Conservation (phyloP, 2,113 vertebrate species). For the Ammodramus savannarum region DNA sequence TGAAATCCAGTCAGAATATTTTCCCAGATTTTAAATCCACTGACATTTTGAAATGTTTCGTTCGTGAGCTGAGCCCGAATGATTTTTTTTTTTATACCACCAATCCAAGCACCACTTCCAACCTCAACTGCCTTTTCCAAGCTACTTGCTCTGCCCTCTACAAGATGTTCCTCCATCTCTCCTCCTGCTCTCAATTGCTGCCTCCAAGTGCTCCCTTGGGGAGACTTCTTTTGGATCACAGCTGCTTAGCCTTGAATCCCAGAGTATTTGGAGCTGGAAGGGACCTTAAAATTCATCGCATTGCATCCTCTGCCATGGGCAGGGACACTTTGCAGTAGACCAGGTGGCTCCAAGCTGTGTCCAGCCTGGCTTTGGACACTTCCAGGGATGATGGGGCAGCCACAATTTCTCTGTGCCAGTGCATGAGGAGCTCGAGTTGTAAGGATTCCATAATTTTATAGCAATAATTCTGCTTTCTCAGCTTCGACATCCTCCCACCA, state of each 20-base stretch:
- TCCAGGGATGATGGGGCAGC: not conserved
- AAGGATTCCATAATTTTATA: not conserved
- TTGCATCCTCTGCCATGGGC: not conserved
- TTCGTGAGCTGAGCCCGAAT: not conserved
- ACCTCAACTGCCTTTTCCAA: not conserved
- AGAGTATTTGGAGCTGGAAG: not conserved
- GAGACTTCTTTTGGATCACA: rapidly evolving
- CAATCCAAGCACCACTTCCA: not conserved
- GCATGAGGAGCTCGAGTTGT: rapidly evolving
- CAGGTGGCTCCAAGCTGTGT: rapidly evolving
- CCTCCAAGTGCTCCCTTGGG: not conserved
- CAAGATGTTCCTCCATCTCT: not conserved
- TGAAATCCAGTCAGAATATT: slow-evolving; percentile 39
- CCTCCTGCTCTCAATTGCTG: not conserved
- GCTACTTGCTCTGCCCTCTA: not conserved
- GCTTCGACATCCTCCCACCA: not conserved
- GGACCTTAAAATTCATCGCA: not conserved
- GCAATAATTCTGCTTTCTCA: not conserved
- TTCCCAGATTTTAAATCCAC: not conserved
- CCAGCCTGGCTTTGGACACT: not conserved
- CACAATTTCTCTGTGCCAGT: not conserved
- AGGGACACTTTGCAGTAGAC: rapidly evolving
- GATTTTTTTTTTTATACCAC: not conserved
- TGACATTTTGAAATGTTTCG: slow-evolving; percentile 32
- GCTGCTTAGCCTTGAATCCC: not conserved